Percentiles rank a stretch among this genome's conserved stretches.
Evolutionary conservation across 2,113 vertebrate species (phyloP).

Genomic region (Empidonax alnorum): DNA sequence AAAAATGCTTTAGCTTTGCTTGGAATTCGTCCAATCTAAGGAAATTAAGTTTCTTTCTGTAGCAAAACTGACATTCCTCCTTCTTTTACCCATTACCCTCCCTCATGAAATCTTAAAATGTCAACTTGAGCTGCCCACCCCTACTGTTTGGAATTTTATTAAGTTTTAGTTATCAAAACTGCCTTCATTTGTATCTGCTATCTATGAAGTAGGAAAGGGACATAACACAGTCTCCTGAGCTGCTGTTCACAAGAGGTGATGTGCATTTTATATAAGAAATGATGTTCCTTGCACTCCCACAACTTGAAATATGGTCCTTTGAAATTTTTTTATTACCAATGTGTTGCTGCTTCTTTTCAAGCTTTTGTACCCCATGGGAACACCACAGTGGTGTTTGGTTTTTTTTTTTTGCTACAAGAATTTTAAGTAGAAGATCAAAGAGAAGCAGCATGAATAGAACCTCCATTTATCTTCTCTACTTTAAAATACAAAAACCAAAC

Average conservation of each 20-base stretch:
- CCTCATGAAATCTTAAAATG: background rate
- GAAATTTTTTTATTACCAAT: background rate
- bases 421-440: background rate
- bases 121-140: background rate
- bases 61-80: background rate
- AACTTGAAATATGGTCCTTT: background rate
- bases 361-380: background rate
- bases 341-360: background rate
- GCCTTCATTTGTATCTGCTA: conserved; percentile 11
- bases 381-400: background rate
- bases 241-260: background rate
- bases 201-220: background rate
- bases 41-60: conserved; percentile 22
- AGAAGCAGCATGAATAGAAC: background rate
- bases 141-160: conserved; percentile 6
- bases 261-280: background rate
- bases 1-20: background rate
- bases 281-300: background rate
- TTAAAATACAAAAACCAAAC: background rate
- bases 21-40: conserved; percentile 46
- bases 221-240: background rate
- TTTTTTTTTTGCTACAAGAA: background rate
- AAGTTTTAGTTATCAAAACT: conserved; percentile 31
- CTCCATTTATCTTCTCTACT: background rate
- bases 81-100: background rate